These are phyloP conservation scores for Taxidea taxus DNA, from an alignment of 2,113 vertebrate species.

Conservation along the genomic window DNA sequence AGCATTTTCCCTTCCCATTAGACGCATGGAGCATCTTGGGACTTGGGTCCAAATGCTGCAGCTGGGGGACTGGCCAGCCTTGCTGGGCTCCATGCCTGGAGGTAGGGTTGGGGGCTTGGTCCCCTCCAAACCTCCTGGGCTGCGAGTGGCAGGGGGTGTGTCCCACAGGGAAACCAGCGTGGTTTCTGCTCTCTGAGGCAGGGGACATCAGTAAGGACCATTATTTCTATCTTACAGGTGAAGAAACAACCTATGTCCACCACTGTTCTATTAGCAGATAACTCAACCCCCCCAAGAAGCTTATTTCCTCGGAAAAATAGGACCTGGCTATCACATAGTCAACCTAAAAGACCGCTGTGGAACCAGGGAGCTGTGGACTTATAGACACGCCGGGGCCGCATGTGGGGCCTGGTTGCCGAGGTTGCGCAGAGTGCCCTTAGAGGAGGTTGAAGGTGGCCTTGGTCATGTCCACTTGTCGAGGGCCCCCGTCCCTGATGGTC, in stretches of 20 bases:
- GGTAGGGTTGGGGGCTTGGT: background rate
- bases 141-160: too few species aligned
- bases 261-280: background rate
- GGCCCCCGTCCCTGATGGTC: fast-evolving
- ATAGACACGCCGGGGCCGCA: background rate
- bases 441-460: background rate
- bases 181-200: background rate
- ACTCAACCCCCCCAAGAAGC: background rate
- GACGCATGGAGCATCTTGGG: background rate
- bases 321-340: background rate
- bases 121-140: background rate
- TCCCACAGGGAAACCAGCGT: background rate
- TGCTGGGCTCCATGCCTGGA: background rate
- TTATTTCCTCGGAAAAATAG: background rate
- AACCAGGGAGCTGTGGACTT: background rate
- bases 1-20: background rate
- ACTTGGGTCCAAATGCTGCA: background rate
- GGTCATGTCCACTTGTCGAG: background rate
- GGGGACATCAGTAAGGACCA: background rate
- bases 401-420: background rate
- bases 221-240: background rate
- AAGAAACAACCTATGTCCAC: background rate
- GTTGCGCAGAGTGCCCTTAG: background rate
- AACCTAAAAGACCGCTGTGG: background rate
- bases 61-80: too few species aligned